These are phyloP conservation scores for Neofelis nebulosa DNA, from an alignment of 2,113 vertebrate genomes.

Conservation along the genomic window DNA sequence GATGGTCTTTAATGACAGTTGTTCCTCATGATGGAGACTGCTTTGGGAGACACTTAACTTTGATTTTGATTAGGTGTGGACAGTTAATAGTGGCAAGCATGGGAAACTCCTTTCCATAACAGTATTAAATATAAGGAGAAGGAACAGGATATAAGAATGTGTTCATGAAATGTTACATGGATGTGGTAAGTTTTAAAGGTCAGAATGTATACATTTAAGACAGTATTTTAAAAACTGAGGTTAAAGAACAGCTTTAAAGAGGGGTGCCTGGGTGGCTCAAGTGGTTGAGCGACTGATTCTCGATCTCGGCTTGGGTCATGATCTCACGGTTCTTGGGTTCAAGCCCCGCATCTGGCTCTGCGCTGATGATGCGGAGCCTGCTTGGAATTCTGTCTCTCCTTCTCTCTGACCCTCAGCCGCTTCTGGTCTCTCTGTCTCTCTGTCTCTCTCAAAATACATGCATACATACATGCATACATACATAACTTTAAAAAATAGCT, in stretches of 20 bases:
- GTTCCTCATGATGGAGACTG: neutral
- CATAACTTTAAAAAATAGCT: neutral
- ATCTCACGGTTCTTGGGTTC: too few species aligned
- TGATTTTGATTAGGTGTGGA: neutral
- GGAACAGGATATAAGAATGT: neutral
- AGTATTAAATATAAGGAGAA: neutral
- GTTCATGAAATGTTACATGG: neutral
- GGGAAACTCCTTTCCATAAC: neutral
- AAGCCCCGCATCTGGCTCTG: too few species aligned
- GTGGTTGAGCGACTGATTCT: too few species aligned
- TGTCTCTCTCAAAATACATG: too few species aligned
- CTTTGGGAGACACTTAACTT: neutral
- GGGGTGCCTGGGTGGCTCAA: too few species aligned
- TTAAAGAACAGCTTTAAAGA: neutral
- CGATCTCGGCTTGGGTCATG: too few species aligned
- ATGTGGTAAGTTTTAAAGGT: neutral
- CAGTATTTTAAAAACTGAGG: neutral
- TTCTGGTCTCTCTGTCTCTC: too few species aligned
- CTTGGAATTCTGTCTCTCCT: too few species aligned
- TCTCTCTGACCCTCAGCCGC: too few species aligned
- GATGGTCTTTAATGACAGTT: neutral
- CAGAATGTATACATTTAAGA: neutral
- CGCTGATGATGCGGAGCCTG: too few species aligned
- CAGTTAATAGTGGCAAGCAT: neutral
- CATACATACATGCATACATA: too few species aligned